Base-by-base conservation (phyloP, 2,888 invertebrate genomes). In the Cerastoderma edule region DNA sequence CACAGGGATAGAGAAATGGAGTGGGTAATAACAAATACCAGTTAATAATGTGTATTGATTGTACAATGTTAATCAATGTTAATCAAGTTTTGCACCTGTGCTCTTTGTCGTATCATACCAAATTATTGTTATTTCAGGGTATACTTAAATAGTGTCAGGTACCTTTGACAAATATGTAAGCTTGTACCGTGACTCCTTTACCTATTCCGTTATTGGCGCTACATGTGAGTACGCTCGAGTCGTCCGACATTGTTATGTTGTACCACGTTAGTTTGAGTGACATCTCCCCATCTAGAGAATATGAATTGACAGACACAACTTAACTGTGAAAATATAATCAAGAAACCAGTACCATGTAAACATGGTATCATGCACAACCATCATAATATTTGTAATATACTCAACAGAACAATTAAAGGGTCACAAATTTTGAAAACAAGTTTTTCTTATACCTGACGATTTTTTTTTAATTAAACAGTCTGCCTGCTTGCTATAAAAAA, bases 111-210 rank as follows among this genome's bases (percentile, higher is more conserved):
- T 16, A 16, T n/a, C 16, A 46, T 5, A 46, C 16, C 5, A 19
- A 19, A 46, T 2, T 46, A n/a, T 5, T 22, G 50, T 50, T 1
- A 50, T 24, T 24, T 24, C 2, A 50, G 19, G 22, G 2, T 50
- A n/a, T 5, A 50, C n/a, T 50, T 2, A 2, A 50, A 24, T 50
- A 22, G 22, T 4, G 22, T 1, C 27, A 2, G 39, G 2, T 33
- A 60, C 60, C 60, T 60, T 39, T 60, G 2, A 60, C 60, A 22
- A 39, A 39, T 39, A 60, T 19, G 24, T 35, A 39, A 27, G 39
- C 27, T 24, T 60, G 35, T 24, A 10, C 5, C 27, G 22, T 27
- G 24, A 39, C 60, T 2, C 22, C 5, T 2, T n/a, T 39, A 6
- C 60, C 60, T n/a, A 60, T 27, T 8, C 60, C 60, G 27, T 60